Conservation (phyloP, 1,140 invertebrate species). For the Brachionus angularis region DNA sequence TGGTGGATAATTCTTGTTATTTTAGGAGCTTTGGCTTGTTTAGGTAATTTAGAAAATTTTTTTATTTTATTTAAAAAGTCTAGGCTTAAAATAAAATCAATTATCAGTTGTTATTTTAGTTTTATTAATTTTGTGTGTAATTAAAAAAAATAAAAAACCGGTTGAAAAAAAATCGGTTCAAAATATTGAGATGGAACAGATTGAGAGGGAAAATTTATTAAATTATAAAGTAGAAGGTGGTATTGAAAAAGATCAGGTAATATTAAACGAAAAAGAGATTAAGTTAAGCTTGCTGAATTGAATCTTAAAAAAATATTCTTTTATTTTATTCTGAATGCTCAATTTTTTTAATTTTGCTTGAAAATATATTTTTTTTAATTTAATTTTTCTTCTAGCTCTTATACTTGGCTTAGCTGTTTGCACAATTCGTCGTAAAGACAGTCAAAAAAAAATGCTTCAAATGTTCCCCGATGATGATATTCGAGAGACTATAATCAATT, state of each 20-base stretch:
- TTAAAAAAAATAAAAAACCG: constrained; percentile 13
- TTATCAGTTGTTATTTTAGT: constrained; percentile 2
- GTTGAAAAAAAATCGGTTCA: neutral
- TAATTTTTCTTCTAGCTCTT: constrained; percentile 41
- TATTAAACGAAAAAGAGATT: neutral
- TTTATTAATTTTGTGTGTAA: neutral
- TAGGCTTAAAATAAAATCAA: no score
- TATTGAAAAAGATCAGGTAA: constrained; percentile 33
- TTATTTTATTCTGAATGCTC: neutral
- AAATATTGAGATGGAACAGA: neutral
- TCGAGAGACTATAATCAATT: constrained; percentile 42
- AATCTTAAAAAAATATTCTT: no score
- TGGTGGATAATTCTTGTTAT: constrained; percentile 43
- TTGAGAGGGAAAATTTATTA: constrained; percentile 32
- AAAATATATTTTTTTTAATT: neutral
- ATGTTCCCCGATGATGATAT: constrained; percentile 44
- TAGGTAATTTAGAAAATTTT: constrained; percentile 1
- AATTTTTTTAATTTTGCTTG: constrained; percentile 2
- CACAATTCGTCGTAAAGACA: constrained; percentile 38
- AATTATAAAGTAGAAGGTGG: constrained; percentile 38
- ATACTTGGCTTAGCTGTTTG: constrained; percentile 42
- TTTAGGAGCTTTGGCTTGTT: constrained; percentile 10
- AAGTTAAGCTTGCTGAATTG: no score
- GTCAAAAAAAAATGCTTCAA: constrained; percentile 43
- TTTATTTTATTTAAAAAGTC: no score